Conservation (phyloP, 1,140 invertebrate species). For the Scaptomyza hsui region DNA sequence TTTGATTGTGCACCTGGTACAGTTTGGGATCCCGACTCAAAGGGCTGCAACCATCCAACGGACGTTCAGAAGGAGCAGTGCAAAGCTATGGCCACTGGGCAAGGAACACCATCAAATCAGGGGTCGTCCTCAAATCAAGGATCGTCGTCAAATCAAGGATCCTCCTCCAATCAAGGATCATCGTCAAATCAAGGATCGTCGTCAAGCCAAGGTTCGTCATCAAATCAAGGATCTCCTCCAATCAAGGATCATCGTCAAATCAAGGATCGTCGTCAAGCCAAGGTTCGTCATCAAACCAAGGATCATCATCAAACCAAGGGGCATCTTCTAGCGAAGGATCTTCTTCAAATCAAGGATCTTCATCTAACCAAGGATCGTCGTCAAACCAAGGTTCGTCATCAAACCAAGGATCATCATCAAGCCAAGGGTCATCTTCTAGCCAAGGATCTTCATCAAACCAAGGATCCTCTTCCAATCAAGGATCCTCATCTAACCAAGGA, state of each 20-base stretch:
- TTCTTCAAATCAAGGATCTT: constrained; percentile 39
- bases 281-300: constrained; percentile 35
- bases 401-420: constrained; percentile 43
- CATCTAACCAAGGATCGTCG: constrained; percentile 35
- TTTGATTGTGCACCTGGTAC: constrained; percentile 88
- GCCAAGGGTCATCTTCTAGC: constrained; percentile 39
- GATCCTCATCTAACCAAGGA: constrained; percentile 38
- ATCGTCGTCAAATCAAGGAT: constrained; percentile 11
- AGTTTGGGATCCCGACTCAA: constrained; percentile 84
- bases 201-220: constrained; percentile 36
- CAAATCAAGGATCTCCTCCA: constrained; percentile 49
- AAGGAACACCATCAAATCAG: constrained; percentile 5
- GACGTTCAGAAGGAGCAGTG: constrained; percentile 86
- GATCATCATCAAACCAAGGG: constrained; percentile 45
- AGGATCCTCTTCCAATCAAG: constrained; percentile 36
- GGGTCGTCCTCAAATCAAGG: constrained; percentile 29
- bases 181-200: constrained; percentile 39
- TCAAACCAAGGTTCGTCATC: constrained; percentile 35
- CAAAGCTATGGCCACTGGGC: constrained; percentile 83
- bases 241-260: constrained; percentile 31
- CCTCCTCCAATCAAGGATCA: constrained; percentile 44
- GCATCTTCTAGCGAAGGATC: constrained; percentile 39
- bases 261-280: constrained; percentile 49
- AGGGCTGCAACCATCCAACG: constrained; percentile 85
- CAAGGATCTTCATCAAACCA: constrained; percentile 46